Base-by-base conservation (phyloP, 2,888 invertebrate genomes). In the Pristionchus arcanus region DNA sequence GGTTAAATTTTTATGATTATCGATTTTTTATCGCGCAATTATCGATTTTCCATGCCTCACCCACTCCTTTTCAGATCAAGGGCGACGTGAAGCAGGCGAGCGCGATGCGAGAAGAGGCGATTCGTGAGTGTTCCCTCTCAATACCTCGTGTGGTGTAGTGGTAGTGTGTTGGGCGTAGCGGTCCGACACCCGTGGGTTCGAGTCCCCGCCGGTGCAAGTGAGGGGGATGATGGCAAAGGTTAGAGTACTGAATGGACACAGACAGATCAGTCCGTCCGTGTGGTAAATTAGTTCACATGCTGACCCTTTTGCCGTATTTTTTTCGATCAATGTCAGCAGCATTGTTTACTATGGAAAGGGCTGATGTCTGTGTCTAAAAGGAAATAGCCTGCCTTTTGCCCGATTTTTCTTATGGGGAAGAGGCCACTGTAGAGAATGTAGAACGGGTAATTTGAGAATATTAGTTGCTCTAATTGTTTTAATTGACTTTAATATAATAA, bases 31-130 rank as follows among this genome's bases (percentile, higher is more conserved):
- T 34, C 16, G 2, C 25, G 2, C 55, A 55, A 83, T 83, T 83
- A 53, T 53, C 16, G 42, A 71, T 71, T 16, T 34, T 25, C 16
- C 71, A 0, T 7, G n/a, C 4, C 55, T 55, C 42, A 59, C 31
- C n/a, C 0, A 59, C 25, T 9, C 97, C 98, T 92, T 96, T 99
- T 90, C 97, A 97, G 86, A 99, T 99, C 86, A 94, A 94, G 88
- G 94, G 94, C 34, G 94, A 94, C 89, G 93, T 94, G 21, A 94
- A 93, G 85, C 74, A 90, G 83, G 91, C 94, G 3, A 89, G 90
- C 25, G 53, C 42, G 2, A 91, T 94, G 87, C 90, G 91, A 31
- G 85, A 88, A 9, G 93, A 93, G 49, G 91, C 92, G 28, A 92
- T 92, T 74, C 90, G 94, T 94, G 68, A 91, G 92, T 91, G 83